Percentiles rank a stretch among this genome's conserved stretches.
Conservation (phyloP, 2,113 vertebrate species). For the Furnarius figulus region DNA sequence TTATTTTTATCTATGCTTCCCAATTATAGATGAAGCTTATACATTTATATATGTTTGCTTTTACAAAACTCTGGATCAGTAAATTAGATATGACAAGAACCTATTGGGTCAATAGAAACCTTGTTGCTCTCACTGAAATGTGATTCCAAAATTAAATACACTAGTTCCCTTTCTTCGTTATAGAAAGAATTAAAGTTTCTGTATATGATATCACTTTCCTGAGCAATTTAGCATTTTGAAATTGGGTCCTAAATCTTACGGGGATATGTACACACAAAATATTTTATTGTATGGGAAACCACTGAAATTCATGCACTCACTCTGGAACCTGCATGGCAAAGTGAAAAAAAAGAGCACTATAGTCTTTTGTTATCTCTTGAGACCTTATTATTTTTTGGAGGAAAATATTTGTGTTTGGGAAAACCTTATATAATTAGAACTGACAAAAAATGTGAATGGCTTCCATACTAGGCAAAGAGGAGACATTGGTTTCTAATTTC, state of each 20-base stretch:
- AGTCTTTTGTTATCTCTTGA: constrained; percentile 60
- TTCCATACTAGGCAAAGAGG: background rate
- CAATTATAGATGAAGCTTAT: constrained; percentile 78
- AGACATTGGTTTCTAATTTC: background rate
- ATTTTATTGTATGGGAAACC: background rate
- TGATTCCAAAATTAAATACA: constrained; percentile 79
- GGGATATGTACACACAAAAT: constrained; percentile 1
- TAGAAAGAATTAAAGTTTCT: constrained; percentile 68
- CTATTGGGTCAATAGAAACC: constrained; percentile 74
- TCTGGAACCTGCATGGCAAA: background rate
- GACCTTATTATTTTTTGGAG: constrained; percentile 64
- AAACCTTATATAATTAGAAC: background rate
- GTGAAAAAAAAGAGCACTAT: constrained; percentile 10
- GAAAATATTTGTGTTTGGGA: constrained; percentile 27
- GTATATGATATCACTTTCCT: constrained; percentile 53
- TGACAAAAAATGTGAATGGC: background rate
- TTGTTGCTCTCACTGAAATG: constrained; percentile 73
- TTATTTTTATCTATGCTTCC: constrained; percentile 82
- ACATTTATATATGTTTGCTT: constrained; percentile 76
- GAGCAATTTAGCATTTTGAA: constrained; percentile 66
- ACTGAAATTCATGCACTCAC: constrained; percentile 21
- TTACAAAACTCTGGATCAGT: constrained; percentile 68
- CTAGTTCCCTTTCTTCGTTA: constrained; percentile 69
- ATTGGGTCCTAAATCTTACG: constrained; percentile 65
- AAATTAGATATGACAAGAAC: constrained; percentile 77